These are phyloP conservation scores for Nomada flava DNA, from an alignment of 2,888 invertebrate genomes.

Conservation along the genomic window DNA sequence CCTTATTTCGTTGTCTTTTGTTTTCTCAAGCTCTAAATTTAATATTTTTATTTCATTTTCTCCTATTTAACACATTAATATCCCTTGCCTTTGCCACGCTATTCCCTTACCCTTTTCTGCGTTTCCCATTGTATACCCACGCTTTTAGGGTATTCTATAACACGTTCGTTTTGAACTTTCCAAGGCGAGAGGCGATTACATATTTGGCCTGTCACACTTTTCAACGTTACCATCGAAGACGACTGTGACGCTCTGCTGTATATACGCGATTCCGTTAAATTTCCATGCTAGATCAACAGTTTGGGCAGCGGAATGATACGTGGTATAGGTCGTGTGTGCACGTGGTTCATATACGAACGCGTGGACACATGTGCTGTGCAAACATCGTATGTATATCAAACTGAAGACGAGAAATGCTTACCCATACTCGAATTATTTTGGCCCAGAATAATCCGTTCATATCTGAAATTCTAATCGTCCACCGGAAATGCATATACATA, in stretches of 20 bases:
- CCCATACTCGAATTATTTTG: conserved; percentile 52
- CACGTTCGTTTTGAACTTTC: conserved; percentile 2
- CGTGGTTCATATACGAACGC: conserved; percentile 5
- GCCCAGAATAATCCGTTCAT: conserved; percentile 11
- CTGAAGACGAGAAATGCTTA: conserved; percentile 46
- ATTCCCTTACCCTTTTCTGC: too few species aligned
- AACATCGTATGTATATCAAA: conserved; percentile 38
- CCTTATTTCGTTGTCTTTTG: too few species aligned
- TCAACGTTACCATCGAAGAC: conserved; percentile 49
- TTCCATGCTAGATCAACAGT: conserved; percentile 64
- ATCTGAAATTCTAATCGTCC: conserved; percentile 32
- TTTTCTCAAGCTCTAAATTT: too few species aligned
- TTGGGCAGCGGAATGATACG: conserved; percentile 39
- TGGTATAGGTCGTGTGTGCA: background rate
- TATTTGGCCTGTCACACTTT: conserved; percentile 46
- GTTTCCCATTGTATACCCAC: background rate
- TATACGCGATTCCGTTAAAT: conserved; percentile 49
- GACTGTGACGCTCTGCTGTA: conserved; percentile 51
- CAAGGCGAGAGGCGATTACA: background rate
- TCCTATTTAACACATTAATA: too few species aligned
- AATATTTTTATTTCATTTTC: too few species aligned
- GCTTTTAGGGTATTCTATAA: background rate
- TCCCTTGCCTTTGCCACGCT: too few species aligned
- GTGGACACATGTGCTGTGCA: conserved; percentile 24
- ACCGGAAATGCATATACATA: conserved; percentile 22